Evolutionary conservation across 2,797 vertebrate genomes (phyloP).

Genomic region (Microchirus variegatus): DNA sequence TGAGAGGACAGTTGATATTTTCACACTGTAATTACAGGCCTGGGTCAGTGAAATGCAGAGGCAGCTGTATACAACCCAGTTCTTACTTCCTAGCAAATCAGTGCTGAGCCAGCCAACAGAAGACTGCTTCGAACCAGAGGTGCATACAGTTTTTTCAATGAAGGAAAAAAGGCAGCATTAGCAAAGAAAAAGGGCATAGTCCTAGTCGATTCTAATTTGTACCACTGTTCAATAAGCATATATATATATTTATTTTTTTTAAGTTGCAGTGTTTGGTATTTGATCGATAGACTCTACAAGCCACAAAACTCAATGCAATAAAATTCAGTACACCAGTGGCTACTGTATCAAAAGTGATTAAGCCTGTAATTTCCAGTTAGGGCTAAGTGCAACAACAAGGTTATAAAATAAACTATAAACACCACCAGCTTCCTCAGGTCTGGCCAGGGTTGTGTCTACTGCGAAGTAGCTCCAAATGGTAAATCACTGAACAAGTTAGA

Average conservation of each 20-base stretch:
- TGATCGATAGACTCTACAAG: no score
- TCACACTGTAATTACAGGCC: constrained; percentile 72
- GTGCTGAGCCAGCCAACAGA: constrained; percentile 13
- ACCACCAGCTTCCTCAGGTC: no score
- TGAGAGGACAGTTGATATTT: constrained; percentile 72
- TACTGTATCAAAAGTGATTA: no score
- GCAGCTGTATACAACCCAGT: constrained; percentile 24
- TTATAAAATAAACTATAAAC: no score
- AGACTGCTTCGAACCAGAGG: constrained; percentile 8
- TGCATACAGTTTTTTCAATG: neutral
- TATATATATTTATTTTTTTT: neutral
- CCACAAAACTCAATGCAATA: no score
- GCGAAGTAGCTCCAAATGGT: no score
- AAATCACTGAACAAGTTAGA: no score
- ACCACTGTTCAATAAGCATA: neutral
- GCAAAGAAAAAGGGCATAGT: neutral
- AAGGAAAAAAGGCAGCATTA: neutral
- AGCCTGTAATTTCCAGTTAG: neutral
- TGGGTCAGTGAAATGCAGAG: constrained; percentile 68
- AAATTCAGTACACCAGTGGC: no score
- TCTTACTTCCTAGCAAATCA: constrained; percentile 29
- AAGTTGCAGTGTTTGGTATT: neutral
- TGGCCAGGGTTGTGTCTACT: no score
- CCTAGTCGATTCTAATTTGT: neutral
- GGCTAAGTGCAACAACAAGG: no score